These are phyloP conservation scores for Halocynthia aurantium DNA, from an alignment of 23 tunicate genomes.

Conservation along the genomic window DNA sequence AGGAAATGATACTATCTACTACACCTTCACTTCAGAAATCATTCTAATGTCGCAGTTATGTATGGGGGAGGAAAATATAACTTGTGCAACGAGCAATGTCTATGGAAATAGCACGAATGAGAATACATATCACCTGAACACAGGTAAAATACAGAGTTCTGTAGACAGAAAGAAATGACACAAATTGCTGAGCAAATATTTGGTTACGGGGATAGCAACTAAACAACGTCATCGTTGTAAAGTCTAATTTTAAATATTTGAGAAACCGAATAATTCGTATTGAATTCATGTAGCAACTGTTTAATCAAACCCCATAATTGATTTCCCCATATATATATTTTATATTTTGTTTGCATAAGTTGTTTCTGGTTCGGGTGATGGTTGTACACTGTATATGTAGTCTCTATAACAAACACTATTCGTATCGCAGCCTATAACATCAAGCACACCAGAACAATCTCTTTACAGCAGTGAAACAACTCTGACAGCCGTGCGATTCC, in stretches of 20 bases:
- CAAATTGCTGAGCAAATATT: no score
- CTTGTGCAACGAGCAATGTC: not conserved
- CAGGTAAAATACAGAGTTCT: not conserved
- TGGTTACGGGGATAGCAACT: no score
- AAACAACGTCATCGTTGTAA: no score
- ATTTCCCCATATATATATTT: no score
- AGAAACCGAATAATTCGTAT: no score
- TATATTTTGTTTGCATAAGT: no score
- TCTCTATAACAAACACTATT: not conserved
- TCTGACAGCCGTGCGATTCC: not conserved
- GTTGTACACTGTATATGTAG: not conserved
- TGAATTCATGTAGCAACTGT: no score
- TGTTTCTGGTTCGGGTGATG: not conserved
- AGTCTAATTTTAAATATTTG: no score
- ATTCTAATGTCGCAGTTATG: conserved; percentile 12
- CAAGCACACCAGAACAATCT: not conserved
- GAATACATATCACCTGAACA: not conserved
- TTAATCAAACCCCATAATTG: no score
- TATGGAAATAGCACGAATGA: not conserved
- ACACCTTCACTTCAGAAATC: not conserved
- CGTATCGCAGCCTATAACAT: not conserved
- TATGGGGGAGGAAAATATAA: not conserved
- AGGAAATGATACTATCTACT: not conserved
- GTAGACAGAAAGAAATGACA: no score
- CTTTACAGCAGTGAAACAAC: not conserved